Evolutionary conservation across 2,797 vertebrate species (phyloP).

Genomic region (Sebastes diaconus): DNA sequence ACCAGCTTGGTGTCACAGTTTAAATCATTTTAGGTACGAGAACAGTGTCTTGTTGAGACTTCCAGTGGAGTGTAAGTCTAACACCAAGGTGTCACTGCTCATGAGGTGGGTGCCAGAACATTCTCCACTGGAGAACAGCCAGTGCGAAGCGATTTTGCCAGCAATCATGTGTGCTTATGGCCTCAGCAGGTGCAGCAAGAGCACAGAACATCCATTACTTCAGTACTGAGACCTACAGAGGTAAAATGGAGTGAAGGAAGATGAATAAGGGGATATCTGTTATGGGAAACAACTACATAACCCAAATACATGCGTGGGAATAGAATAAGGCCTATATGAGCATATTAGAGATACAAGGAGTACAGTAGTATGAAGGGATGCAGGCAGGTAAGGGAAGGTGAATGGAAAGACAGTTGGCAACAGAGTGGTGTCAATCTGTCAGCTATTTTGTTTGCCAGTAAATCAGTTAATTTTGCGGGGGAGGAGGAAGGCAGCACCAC

Average conservation of each 20-base stretch:
- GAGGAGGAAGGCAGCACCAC: slow-evolving; percentile 56
- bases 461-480: slow-evolving; percentile 54
- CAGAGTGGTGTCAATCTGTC: slow-evolving; percentile 30
- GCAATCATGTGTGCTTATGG: slow-evolving; percentile 29
- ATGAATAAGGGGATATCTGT: background rate
- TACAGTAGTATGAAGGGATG: background rate
- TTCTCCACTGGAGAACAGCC: slow-evolving; percentile 20
- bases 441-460: slow-evolving; percentile 37
- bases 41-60: background rate
- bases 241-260: slow-evolving; percentile 7
- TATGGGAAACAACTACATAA: background rate
- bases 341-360: background rate
- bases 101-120: slow-evolving; percentile 11
- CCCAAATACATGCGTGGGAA: background rate
- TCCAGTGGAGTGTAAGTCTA: background rate
- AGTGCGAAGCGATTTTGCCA: slow-evolving; percentile 23
- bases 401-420: slow-evolving; percentile 6
- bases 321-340: background rate
- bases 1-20: background rate
- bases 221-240: background rate
- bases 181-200: slow-evolving; percentile 19
- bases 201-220: background rate
- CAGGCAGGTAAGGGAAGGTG: background rate
- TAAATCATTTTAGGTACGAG: background rate
- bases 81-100: slow-evolving; percentile 15